Conservation (phyloP, 2,888 invertebrate genomes). For the Hyposoter dolosus region DNA sequence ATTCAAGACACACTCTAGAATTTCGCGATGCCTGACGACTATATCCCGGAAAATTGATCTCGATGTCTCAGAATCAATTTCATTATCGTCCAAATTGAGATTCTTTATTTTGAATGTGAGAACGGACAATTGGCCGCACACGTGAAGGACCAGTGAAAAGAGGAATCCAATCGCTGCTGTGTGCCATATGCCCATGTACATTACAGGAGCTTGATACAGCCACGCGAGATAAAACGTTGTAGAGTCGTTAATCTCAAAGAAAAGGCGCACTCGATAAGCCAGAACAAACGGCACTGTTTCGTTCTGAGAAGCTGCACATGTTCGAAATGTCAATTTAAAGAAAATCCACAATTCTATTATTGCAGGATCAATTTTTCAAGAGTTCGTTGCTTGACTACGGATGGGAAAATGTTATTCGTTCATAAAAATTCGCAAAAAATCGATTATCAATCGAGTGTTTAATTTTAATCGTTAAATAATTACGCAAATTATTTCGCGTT, state of each 20-base stretch:
- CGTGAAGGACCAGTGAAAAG: slow-evolving; percentile 50
- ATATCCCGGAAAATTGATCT: slow-evolving; percentile 26
- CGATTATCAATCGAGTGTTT: neutral
- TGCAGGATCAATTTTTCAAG: neutral
- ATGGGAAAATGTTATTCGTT: neutral
- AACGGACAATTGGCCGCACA: slow-evolving; percentile 56
- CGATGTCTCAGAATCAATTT: neutral
- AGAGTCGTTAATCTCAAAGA: slow-evolving; percentile 39
- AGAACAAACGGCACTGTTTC: slow-evolving; percentile 37
- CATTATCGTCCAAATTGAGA: neutral
- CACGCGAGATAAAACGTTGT: slow-evolving; percentile 51
- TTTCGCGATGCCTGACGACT: slow-evolving; percentile 42
- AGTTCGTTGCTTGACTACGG: neutral
- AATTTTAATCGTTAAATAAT: too few relatives aligned
- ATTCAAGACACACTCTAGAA: slow-evolving; percentile 35
- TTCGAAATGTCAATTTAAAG: neutral
- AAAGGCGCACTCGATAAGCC: slow-evolving; percentile 29
- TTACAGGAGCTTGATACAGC: slow-evolving; percentile 53
- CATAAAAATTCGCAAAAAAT: neutral
- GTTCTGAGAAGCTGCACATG: slow-evolving; percentile 28
- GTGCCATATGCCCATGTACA: slow-evolving; percentile 52
- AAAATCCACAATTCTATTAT: neutral
- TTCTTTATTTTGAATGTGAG: slow-evolving; percentile 49
- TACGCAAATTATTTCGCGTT: too few relatives aligned
- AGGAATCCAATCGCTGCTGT: slow-evolving; percentile 58